phyloP scores from a whole-genome alignment of 2,797 vertebrate genomes.

The Trematomus bernacchii region DNA sequence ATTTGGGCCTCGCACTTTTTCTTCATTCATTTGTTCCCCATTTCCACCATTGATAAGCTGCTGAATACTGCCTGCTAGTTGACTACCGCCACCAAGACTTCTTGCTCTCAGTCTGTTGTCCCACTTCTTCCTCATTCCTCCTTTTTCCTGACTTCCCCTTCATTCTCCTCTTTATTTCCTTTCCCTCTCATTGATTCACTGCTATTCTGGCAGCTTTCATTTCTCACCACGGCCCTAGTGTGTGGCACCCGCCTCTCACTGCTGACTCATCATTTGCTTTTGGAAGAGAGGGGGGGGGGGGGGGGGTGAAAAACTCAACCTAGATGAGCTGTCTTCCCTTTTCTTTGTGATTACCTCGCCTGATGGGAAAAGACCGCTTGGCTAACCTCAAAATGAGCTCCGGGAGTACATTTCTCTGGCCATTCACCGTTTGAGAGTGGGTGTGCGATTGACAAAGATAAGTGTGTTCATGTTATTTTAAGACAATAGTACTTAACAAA shows the following conservation, averaged over 20 bases:
- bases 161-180: slow-evolving; percentile 28
- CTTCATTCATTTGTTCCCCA: slow-evolving; percentile 46
- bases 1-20: slow-evolving; percentile 24
- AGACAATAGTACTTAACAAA: slow-evolving; percentile 16
- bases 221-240: slow-evolving; percentile 48
- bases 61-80: slow-evolving; percentile 44
- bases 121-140: slow-evolving; percentile 11
- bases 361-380: slow-evolving; percentile 54
- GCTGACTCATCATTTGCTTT: slow-evolving; percentile 72
- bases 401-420: slow-evolving; percentile 28
- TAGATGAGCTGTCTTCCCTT: slow-evolving; percentile 53
- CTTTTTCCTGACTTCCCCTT: slow-evolving; percentile 55
- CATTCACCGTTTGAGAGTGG: slow-evolving; percentile 7
- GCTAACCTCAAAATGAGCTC: slow-evolving; percentile 67
- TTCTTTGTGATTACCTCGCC: slow-evolving; percentile 66
- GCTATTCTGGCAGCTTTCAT: slow-evolving; percentile 58
- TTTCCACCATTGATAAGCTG: slow-evolving; percentile 33
- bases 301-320: slow-evolving; percentile 34
- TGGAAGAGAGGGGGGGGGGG: not conserved
- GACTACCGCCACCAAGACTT: slow-evolving; percentile 1
- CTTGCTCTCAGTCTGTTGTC: slow-evolving; percentile 42
- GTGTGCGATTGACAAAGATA: slow-evolving; percentile 10
- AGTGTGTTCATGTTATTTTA: slow-evolving; percentile 4
- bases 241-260: slow-evolving; percentile 36
- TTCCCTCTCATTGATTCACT: slow-evolving; percentile 39